Evolutionary conservation across 2,113 vertebrate species (phyloP).

Genomic region (Laticauda laticaudata): DNA sequence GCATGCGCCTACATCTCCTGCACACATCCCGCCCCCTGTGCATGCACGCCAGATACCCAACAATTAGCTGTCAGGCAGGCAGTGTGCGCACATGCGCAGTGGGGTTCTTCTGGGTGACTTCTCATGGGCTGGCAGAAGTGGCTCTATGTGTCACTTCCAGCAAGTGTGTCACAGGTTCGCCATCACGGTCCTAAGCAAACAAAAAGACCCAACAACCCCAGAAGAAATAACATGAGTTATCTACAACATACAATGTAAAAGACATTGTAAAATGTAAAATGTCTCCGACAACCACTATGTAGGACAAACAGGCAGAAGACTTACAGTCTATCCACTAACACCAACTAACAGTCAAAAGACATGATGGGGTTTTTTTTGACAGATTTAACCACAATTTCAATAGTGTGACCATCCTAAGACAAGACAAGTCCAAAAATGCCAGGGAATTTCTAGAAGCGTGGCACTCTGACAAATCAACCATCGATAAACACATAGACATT

Average conservation of each 20-base stretch:
- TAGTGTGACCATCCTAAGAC: neutral
- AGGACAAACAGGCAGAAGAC: neutral
- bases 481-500: neutral
- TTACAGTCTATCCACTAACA: neutral
- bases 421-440: neutral
- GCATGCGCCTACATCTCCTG: too few relatives aligned
- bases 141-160: too few relatives aligned
- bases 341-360: neutral
- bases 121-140: too few relatives aligned
- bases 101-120: too few relatives aligned
- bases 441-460: too few relatives aligned
- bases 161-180: too few relatives aligned
- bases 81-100: too few relatives aligned
- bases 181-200: neutral
- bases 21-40: too few relatives aligned
- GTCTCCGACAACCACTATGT: neutral
- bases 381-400: neutral
- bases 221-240: neutral
- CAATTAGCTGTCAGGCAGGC: too few relatives aligned
- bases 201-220: neutral
- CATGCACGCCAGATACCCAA: too few relatives aligned
- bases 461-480: neutral
- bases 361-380: neutral
- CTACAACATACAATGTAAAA: neutral
- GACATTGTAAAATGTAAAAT: neutral